Evolutionary conservation across 2,888 invertebrate species (phyloP).

Genomic region (Apodemia duryi): DNA sequence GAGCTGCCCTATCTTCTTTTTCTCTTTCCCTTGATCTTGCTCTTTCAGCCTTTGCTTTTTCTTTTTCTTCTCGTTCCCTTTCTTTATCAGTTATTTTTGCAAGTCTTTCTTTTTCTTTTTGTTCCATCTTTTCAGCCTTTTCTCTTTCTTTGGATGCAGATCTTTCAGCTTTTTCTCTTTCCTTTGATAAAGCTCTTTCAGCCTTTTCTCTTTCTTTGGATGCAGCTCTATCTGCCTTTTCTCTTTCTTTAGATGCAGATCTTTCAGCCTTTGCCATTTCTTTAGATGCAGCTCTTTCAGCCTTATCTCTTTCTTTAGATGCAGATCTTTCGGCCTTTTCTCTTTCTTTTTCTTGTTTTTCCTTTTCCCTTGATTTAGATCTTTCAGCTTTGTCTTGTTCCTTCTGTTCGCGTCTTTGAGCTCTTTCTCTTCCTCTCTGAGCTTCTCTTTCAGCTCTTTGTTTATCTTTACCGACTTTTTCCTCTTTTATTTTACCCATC

Average conservation of each 20-base stretch:
- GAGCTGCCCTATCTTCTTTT: neutral
- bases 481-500: neutral
- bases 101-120: neutral
- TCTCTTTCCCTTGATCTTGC: slow-evolving; percentile 17
- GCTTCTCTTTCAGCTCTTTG: slow-evolving; percentile 22
- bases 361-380: slow-evolving; percentile 12
- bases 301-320: slow-evolving; percentile 23
- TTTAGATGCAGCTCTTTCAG: slow-evolving; percentile 17
- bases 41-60: neutral
- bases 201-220: slow-evolving; percentile 8
- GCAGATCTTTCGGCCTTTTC: slow-evolving; percentile 22
- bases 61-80: slow-evolving; percentile 1
- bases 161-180: slow-evolving; percentile 21
- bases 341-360: slow-evolving; percentile 21
- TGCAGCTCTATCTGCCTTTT: slow-evolving; percentile 12
- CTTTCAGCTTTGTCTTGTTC: neutral
- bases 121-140: slow-evolving; percentile 11
- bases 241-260: slow-evolving; percentile 16
- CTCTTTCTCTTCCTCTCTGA: slow-evolving; percentile 24
- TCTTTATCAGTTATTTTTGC: neutral
- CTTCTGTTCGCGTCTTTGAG: slow-evolving; percentile 8
- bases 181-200: neutral
- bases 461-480: slow-evolving; percentile 1
- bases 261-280: slow-evolving; percentile 16
- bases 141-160: slow-evolving; percentile 15